A percentile compares a stretch with the other conserved stretches of the same genome.
phyloP scores from a whole-genome alignment of 2,113 vertebrate species.

The Puntigrus tetrazona region DNA sequence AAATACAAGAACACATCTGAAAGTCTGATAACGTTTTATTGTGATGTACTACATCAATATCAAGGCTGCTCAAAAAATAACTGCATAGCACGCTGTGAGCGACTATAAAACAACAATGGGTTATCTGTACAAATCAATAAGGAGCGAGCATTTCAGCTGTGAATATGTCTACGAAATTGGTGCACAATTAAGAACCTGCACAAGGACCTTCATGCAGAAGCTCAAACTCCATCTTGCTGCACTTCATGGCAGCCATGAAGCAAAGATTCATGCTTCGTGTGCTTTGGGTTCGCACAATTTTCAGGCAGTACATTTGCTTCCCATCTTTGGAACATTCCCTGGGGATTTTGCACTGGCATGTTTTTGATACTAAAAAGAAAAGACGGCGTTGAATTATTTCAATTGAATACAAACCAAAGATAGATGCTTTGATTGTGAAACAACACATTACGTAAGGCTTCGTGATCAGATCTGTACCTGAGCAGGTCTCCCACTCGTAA shows the following conservation, averaged over 20 bases:
- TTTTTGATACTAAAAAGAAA: constrained; percentile 57
- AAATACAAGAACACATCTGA: background rate
- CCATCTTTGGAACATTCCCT: constrained; percentile 57
- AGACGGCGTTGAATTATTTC: background rate
- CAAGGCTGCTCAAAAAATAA: background rate
- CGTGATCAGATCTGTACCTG: constrained; percentile 71
- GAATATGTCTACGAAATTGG: background rate
- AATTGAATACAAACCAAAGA: background rate
- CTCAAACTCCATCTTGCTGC: constrained; percentile 62
- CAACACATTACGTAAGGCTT: background rate
- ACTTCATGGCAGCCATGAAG: constrained; percentile 65
- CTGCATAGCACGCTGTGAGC: constrained; percentile 17
- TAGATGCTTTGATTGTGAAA: background rate
- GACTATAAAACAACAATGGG: background rate
- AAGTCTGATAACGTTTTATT: background rate
- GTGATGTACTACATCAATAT: background rate
- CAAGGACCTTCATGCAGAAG: constrained; percentile 67
- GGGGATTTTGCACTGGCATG: constrained; percentile 65
- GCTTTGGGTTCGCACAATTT: constrained; percentile 51
- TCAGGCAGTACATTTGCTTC: constrained; percentile 65
- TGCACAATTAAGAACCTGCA: constrained; percentile 11
- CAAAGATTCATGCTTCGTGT: constrained; percentile 66
- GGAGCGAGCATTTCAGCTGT: background rate
- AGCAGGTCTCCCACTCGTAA: constrained; percentile 91
- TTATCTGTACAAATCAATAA: constrained; percentile 12